These are phyloP conservation scores for Motacilla alba DNA, from an alignment of 2,113 vertebrate genomes.

Conservation along the genomic window DNA sequence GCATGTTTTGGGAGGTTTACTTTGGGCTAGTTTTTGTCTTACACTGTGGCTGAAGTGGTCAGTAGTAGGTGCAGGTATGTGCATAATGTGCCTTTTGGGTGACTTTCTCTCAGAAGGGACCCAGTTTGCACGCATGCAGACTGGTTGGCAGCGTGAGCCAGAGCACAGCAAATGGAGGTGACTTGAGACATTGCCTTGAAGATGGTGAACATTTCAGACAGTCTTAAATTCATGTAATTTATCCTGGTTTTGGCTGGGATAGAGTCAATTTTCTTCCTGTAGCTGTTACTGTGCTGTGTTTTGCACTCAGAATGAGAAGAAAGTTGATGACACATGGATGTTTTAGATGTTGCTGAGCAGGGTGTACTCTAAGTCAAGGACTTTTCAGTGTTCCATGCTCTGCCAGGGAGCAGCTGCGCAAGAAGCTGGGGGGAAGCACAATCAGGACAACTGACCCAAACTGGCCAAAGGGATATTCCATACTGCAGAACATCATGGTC, in stretches of 20 bases:
- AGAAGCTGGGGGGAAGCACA: accelerated
- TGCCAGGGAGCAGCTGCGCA: background rate
- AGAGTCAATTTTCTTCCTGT: background rate
- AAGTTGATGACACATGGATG: background rate
- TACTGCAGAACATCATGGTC: background rate
- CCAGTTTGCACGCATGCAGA: accelerated
- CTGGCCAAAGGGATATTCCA: background rate
- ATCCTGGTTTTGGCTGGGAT: background rate
- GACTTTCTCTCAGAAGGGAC: background rate
- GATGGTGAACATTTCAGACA: background rate
- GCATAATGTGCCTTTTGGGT: background rate
- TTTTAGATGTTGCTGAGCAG: background rate
- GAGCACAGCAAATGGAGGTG: background rate
- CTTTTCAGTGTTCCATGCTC: background rate
- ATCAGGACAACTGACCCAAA: background rate
- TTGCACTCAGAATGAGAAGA: background rate
- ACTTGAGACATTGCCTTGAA: background rate
- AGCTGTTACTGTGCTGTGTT: background rate
- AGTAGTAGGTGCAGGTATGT: background rate
- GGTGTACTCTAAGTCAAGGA: background rate
- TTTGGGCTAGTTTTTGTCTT: background rate
- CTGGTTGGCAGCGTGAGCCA: background rate
- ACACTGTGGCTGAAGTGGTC: background rate
- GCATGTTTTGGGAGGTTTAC: accelerated
- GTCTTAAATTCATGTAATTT: background rate